Percentiles rank a stretch among this genome's conserved stretches.
These are phyloP conservation scores for Hyles vespertilio DNA, from an alignment of 1,140 invertebrate species.

Conservation along the genomic window DNA sequence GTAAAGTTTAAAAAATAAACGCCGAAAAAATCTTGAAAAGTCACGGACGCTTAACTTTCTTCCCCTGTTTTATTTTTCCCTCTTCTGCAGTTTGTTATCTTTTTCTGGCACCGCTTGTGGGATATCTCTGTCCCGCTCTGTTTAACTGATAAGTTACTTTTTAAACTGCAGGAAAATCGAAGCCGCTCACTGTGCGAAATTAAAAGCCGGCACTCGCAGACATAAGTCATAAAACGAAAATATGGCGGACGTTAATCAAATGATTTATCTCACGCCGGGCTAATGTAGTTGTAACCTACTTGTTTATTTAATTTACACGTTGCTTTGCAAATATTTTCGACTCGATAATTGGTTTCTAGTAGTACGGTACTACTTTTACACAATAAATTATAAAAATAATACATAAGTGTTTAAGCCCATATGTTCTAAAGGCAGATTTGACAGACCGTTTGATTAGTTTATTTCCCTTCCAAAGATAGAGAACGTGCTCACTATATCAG, in stretches of 20 bases:
- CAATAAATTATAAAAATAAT: too few relatives aligned
- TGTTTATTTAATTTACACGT: neutral
- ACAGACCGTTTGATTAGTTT: too few relatives aligned
- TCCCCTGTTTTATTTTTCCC: constrained; percentile 74
- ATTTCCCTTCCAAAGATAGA: too few relatives aligned
- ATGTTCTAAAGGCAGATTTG: too few relatives aligned
- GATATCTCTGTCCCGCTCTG: constrained; percentile 43
- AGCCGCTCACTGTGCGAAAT: constrained; percentile 62
- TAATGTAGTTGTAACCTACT: constrained; percentile 4
- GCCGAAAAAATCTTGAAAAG: constrained; percentile 73
- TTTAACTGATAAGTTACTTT: constrained; percentile 73
- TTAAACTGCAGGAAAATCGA: constrained; percentile 71
- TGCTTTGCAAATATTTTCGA: too few relatives aligned
- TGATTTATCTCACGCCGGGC: constrained; percentile 33
- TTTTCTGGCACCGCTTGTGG: constrained; percentile 29
- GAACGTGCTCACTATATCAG: too few relatives aligned
- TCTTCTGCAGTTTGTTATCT: constrained; percentile 45
- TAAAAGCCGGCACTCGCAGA: constrained; percentile 66
- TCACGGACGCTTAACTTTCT: constrained; percentile 75
- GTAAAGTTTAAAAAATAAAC: constrained; percentile 74
- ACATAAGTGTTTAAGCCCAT: too few relatives aligned
- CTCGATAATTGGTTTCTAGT: too few relatives aligned
- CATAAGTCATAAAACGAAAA: constrained; percentile 68
- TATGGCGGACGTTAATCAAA: constrained; percentile 53
- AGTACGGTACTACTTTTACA: too few relatives aligned